Evolutionary conservation across 1,140 invertebrate species (phyloP).

Genomic region (Frieseomelitta varia): DNA sequence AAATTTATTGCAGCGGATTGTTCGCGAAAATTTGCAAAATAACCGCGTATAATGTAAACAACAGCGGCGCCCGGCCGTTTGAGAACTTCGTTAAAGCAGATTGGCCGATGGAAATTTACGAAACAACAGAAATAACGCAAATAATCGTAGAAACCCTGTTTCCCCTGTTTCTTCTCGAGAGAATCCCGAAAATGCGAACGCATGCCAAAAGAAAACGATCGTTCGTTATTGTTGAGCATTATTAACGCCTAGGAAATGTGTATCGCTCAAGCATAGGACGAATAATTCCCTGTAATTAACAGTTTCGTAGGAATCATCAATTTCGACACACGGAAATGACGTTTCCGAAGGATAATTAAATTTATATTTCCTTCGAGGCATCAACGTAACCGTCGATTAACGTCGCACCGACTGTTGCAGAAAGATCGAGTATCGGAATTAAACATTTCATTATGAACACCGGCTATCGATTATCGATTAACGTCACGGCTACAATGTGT

Average conservation of each 20-base stretch:
- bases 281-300: no score
- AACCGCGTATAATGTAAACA: no score
- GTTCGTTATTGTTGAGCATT: background rate
- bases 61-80: no score
- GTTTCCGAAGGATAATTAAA: background rate
- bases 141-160: background rate
- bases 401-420: background rate
- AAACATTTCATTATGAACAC: constrained; percentile 38
- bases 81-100: no score
- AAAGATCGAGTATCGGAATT: constrained; percentile 1
- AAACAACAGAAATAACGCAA: background rate
- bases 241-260: no score
- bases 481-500: constrained; percentile 23
- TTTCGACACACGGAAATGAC: background rate
- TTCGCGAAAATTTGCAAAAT: no score
- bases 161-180: background rate
- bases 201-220: fast-evolving
- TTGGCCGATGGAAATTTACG: no score
- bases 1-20: no score
- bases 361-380: background rate
- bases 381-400: background rate
- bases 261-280: background rate
- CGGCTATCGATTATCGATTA: constrained; percentile 42
- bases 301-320: background rate
- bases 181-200: background rate